These are phyloP conservation scores for Aphidius colemani DNA, from an alignment of 2,888 invertebrate species.

Conservation along the genomic window DNA sequence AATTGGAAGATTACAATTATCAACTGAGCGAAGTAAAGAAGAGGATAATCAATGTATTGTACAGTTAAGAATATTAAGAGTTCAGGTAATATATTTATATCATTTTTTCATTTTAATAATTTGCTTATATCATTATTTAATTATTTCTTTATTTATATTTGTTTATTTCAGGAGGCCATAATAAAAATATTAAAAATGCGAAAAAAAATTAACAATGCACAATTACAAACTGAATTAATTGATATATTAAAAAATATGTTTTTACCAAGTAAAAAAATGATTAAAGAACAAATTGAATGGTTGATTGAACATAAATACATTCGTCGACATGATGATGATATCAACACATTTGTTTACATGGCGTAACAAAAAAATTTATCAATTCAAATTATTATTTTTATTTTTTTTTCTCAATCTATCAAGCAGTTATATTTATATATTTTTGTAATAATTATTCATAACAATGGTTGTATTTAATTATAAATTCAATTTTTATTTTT, in stretches of 20 bases:
- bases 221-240: slow-evolving; percentile 94
- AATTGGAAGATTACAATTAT: slow-evolving; percentile 92
- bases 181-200: slow-evolving; percentile 99
- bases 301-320: slow-evolving; percentile 99
- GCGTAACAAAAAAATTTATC: slow-evolving; percentile 66
- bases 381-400: slow-evolving; percentile 31
- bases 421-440: slow-evolving; percentile 49
- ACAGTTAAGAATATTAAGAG: slow-evolving; percentile 89
- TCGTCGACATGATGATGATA: slow-evolving; percentile 94
- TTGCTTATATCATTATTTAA: background rate
- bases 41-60: slow-evolving; percentile 99
- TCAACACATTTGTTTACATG: slow-evolving; percentile 97
- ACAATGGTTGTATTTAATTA: background rate
- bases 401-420: slow-evolving; percentile 36
- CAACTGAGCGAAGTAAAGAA: slow-evolving; percentile 92
- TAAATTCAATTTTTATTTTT: background rate
- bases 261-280: slow-evolving; percentile 98
- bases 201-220: slow-evolving; percentile 90
- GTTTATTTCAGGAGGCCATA: slow-evolving; percentile 82
- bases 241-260: slow-evolving; percentile 99
- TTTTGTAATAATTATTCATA: slow-evolving; percentile 48
- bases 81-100: slow-evolving; percentile 62
- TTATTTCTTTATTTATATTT: background rate
- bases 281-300: slow-evolving; percentile 99
- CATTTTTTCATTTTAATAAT: background rate